phyloP scores from a whole-genome alignment of 2,888 invertebrate species.

The Euzetes globulus region DNA sequence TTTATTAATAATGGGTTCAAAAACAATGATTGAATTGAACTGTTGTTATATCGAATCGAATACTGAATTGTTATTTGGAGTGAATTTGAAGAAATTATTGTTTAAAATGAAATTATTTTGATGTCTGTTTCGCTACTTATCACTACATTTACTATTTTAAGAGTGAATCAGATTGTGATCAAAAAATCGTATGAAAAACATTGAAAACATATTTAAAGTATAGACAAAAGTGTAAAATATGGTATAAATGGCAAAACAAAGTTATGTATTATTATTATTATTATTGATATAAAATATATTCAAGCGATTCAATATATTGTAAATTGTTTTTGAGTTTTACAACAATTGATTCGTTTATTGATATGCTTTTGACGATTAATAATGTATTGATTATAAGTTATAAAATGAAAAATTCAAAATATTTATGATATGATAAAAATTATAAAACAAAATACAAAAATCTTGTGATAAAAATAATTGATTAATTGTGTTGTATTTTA shows the following conservation, averaged over 20 bases:
- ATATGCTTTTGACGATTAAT: slow-evolving; percentile 5
- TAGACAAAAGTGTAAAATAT: slow-evolving; percentile 9
- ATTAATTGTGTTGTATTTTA: slow-evolving; percentile 22
- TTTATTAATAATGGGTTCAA: neutral
- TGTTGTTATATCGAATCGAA: neutral
- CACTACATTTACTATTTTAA: neutral
- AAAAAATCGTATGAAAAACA: slow-evolving; percentile 6
- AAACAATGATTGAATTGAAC: slow-evolving; percentile 8
- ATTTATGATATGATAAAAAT: slow-evolving; percentile 16
- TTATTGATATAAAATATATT: neutral
- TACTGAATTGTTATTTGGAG: slow-evolving; percentile 15
- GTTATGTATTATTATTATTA: slow-evolving; percentile 15
- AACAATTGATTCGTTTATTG: slow-evolving; percentile 11
- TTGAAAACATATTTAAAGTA: neutral
- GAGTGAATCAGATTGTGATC: slow-evolving; percentile 26
- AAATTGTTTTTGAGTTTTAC: neutral
- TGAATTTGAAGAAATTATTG: neutral
- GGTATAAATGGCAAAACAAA: slow-evolving; percentile 4
- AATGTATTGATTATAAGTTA: slow-evolving; percentile 1
- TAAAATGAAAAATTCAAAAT: neutral
- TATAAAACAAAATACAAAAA: neutral
- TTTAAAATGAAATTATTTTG: neutral
- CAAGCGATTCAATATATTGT: slow-evolving; percentile 4
- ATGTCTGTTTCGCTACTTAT: slow-evolving; percentile 1
- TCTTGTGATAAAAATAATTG: slow-evolving; percentile 26